Percentiles rank a stretch among this genome's conserved stretches.
These are phyloP conservation scores for Acleris holmiana DNA, from an alignment of 2,888 invertebrate species.

Conservation along the genomic window DNA sequence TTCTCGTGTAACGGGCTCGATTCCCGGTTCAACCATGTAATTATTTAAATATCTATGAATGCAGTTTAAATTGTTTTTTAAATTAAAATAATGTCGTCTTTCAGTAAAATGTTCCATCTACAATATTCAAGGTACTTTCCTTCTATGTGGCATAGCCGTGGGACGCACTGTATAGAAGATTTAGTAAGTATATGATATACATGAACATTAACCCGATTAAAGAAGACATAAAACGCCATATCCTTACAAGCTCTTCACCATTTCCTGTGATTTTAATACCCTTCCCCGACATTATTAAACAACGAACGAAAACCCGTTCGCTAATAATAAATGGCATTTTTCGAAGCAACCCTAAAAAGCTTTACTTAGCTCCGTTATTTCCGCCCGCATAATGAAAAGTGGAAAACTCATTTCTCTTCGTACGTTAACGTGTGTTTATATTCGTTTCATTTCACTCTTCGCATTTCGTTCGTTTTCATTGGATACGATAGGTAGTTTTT, in stretches of 20 bases:
- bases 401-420: constrained; percentile 34
- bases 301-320: not conserved
- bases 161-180: too few relatives aligned
- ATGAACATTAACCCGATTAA: too few relatives aligned
- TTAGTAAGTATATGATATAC: too few relatives aligned
- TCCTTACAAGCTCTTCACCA: not conserved
- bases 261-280: not conserved
- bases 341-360: constrained; percentile 12
- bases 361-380: constrained; percentile 26
- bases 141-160: too few relatives aligned
- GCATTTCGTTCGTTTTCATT: not conserved
- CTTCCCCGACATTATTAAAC: not conserved
- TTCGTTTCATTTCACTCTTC: constrained; percentile 8
- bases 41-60: too few relatives aligned
- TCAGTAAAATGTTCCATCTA: too few relatives aligned
- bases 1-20: too few relatives aligned
- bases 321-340: constrained; percentile 1
- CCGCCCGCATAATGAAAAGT: constrained; percentile 29
- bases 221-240: not conserved
- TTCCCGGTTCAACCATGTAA: too few relatives aligned
- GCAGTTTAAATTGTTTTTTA: too few relatives aligned
- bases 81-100: too few relatives aligned
- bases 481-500: constrained; percentile 2
- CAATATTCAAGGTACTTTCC: too few relatives aligned
- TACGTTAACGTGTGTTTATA: constrained; percentile 12